Percentiles rank a stretch among this genome's conserved stretches.
These are phyloP conservation scores for Rhagonycha lutea DNA, from an alignment of 2,888 invertebrate genomes.

Conservation along the genomic window DNA sequence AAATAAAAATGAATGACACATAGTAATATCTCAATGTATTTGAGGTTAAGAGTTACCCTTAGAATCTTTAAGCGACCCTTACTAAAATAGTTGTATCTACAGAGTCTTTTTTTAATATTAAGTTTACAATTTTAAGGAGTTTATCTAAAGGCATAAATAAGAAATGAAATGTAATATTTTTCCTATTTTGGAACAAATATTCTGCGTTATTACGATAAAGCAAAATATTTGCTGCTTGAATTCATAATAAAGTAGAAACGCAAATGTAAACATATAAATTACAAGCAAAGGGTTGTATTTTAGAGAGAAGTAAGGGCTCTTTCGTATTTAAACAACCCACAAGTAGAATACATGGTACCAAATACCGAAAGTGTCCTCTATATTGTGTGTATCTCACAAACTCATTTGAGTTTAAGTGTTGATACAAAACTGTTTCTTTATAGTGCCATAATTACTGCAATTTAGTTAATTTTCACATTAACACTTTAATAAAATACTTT, in stretches of 20 bases:
- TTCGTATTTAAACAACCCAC: constrained; percentile 16
- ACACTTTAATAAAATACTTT: constrained; percentile 23
- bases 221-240: not conserved
- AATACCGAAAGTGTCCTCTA: constrained; percentile 26
- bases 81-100: no score
- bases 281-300: constrained; percentile 29
- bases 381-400: constrained; percentile 24
- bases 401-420: constrained; percentile 31
- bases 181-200: no score
- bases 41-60: no score
- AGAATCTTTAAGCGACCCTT: no score
- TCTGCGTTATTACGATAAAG: not conserved
- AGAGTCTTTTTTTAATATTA: no score
- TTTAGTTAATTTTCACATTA: constrained; percentile 30
- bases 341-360: constrained; percentile 19
- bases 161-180: not conserved
- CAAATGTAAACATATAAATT: constrained; percentile 31
- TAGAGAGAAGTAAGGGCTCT: constrained; percentile 18
- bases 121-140: no score
- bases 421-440: constrained; percentile 27
- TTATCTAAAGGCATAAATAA: no score
- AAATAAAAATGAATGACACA: no score
- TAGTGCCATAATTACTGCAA: constrained; percentile 29
- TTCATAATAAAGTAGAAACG: constrained; percentile 15
- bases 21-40: no score